Evolutionary conservation across 2,797 vertebrate species (phyloP), one percentile per base, ranked within the genome.

Genomic region (Gymnodraco acuticeps): DNA sequence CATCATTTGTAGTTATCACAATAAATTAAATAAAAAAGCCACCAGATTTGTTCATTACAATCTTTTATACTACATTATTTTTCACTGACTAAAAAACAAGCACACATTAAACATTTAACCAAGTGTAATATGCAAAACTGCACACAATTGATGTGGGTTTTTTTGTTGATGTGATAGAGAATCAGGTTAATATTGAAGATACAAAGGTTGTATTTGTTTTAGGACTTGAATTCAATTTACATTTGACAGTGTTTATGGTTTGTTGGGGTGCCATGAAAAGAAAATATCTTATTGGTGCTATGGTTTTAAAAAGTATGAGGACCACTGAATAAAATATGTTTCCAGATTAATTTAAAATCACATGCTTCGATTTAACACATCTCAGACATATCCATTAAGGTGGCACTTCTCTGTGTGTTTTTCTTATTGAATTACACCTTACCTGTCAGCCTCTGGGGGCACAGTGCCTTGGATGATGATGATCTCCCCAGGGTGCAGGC

Each of bases 371-470:
- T 3, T 50, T 69, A 43, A 19, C 17, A 61, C 15, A 70, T 17
- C 4, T n/a, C 1, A 10, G 11, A 27, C 6, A 14, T 5, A 31
- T 45, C 38, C 15, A 46, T 31, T 4, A 47, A 58, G 55, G 17
- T 43, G 12, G 9, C 41, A 11, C 19, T 38, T 52, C 19, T 45
- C 43, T 31, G 38, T 13, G n/a, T 42, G n/a, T 42, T 10, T 41
- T 20, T 16, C 41, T 48, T 0, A 20, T 5, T 14, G 9, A 5
- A 20, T 33, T 2, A 9, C 12, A 41, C 15, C 91, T 80, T 90
- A 98, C 98, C 98, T 96, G 90, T 98, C 97, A 6, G 96, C 93
- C 81, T 97, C 94, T 45, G 92, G 88, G 58, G 92, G 95, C 76
- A 99, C 94, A 12, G 87, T 92, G 23, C 98, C 98, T 73, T 95